A percentile compares a stretch with the other conserved stretches of the same genome.
phyloP scores from a whole-genome alignment of 2,113 vertebrate genomes.

The Eptesicus fuscus region DNA sequence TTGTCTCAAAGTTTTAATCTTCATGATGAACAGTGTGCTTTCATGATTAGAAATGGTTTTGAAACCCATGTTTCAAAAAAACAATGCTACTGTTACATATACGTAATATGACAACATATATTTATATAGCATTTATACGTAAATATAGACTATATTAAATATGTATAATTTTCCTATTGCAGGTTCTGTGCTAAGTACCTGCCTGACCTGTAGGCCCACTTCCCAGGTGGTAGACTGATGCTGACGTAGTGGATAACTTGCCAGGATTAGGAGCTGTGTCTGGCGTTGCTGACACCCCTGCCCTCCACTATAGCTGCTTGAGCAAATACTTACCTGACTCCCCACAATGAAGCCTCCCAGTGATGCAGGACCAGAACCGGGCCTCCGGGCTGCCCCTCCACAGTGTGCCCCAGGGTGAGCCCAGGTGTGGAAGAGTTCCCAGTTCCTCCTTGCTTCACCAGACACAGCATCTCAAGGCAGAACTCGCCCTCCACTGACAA shows the following conservation, averaged over 20 bases:
- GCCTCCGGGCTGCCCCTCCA: neutral
- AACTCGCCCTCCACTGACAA: neutral
- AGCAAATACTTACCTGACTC: neutral
- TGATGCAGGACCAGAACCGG: fast-evolving
- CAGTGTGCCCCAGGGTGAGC: fast-evolving
- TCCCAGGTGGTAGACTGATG: neutral
- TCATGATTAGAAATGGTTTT: neutral
- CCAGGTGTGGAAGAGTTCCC: neutral
- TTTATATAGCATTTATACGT: too few relatives aligned
- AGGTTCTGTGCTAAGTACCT: neutral
- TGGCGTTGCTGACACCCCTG: neutral
- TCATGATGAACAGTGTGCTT: neutral
- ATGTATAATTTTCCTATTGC: neutral
- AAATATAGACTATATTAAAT: neutral
- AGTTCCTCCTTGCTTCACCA: neutral
- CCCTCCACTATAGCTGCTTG: neutral
- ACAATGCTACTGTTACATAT: neutral
- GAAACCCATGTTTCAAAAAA: neutral
- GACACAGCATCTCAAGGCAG: neutral
- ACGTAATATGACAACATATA: neutral
- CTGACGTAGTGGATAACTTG: fast-evolving
- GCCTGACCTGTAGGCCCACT: neutral
- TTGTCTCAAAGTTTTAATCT: neutral
- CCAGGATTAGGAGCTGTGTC: too few relatives aligned
- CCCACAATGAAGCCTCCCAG: neutral